These are phyloP conservation scores for Isoperla grammatica DNA, from an alignment of 2,888 invertebrate species.

Conservation along the genomic window DNA sequence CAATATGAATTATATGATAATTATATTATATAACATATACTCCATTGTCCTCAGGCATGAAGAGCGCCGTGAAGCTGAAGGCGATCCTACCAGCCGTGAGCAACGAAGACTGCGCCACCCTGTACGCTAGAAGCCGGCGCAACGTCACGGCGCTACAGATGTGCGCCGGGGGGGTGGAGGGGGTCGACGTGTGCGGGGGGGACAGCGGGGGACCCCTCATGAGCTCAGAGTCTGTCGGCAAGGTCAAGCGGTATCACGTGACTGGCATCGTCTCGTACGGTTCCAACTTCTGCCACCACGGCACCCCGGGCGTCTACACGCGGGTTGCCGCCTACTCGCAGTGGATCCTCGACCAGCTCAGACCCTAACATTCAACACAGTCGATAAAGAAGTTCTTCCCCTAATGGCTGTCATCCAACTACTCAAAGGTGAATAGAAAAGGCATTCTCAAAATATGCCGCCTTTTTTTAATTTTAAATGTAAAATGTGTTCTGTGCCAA, in stretches of 20 bases:
- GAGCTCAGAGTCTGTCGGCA: slow-evolving; percentile 41
- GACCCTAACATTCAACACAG: no score
- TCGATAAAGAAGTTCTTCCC: no score
- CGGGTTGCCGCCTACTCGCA: slow-evolving; percentile 54
- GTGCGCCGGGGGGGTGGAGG: slow-evolving; percentile 64
- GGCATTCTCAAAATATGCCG: no score
- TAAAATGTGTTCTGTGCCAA: no score
- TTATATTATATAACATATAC: no score
- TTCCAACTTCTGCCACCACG: slow-evolving; percentile 56
- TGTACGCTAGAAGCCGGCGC: slow-evolving; percentile 49
- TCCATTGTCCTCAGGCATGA: no score
- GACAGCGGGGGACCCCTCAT: slow-evolving; percentile 76
- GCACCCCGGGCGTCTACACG: slow-evolving; percentile 64
- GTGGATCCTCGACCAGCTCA: slow-evolving; percentile 52
- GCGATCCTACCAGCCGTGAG: slow-evolving; percentile 50
- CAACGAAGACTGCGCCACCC: slow-evolving; percentile 47
- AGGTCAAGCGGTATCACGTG: slow-evolving; percentile 41
- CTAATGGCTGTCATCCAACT: no score
- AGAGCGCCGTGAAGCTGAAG: slow-evolving; percentile 58
- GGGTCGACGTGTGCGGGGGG: slow-evolving; percentile 66
- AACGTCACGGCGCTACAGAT: slow-evolving; percentile 51
- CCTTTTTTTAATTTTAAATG: no score
- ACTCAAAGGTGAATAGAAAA: no score
- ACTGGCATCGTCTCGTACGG: slow-evolving; percentile 65
- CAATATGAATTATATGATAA: no score